phyloP scores from a whole-genome alignment of 2,888 invertebrate genomes.

The Pterobdella sp. region DNA sequence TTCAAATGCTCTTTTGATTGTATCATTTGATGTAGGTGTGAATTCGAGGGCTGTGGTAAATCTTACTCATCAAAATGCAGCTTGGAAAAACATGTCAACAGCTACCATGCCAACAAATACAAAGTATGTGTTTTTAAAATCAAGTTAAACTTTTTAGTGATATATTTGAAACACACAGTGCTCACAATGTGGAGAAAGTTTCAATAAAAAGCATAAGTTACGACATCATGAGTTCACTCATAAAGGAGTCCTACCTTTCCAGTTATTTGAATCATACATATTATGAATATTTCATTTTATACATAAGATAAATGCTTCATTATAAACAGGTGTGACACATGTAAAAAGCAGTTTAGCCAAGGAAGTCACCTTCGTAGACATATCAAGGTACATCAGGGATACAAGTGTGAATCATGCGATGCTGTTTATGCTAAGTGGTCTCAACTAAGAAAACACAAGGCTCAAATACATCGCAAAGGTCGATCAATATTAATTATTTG shows the following conservation, averaged over 20 bases:
- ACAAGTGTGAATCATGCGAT: slow-evolving; percentile 8
- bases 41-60: not conserved
- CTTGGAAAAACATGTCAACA: slow-evolving; percentile 5
- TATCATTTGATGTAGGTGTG: not conserved
- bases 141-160: too few species aligned
- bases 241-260: slow-evolving; percentile 5
- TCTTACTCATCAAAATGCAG: not conserved
- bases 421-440: slow-evolving; percentile 18
- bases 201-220: slow-evolving; percentile 18
- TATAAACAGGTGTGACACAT: too few species aligned
- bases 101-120: not conserved
- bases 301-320: not conserved
- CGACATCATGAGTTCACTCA: slow-evolving; percentile 9
- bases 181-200: slow-evolving; percentile 5
- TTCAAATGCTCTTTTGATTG: too few species aligned
- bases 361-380: slow-evolving; percentile 15
- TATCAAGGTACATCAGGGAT: slow-evolving; percentile 18
- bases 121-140: too few species aligned
- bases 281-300: not conserved
- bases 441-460: slow-evolving; percentile 20
- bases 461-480: slow-evolving; percentile 11
- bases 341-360: slow-evolving; percentile 17
- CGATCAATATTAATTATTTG: too few species aligned
- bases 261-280: slow-evolving; percentile 7
- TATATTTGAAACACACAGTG: not conserved